These are phyloP conservation scores for Sussaba pulchella DNA, from an alignment of 2,888 invertebrate species.

Conservation along the genomic window DNA sequence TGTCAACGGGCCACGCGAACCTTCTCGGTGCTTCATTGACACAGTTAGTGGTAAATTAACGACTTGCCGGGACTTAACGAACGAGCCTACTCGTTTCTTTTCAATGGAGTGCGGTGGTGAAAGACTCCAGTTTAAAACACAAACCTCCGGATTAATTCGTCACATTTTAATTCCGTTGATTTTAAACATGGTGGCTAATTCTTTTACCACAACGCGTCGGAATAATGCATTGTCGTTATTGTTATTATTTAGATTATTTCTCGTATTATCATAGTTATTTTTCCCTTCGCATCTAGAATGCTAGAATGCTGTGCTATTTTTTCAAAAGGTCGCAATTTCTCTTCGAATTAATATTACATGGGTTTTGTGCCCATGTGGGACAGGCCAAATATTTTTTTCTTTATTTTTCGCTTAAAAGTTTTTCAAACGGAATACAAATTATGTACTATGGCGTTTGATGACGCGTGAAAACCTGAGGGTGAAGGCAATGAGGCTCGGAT, in stretches of 20 bases:
- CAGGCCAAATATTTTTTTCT: too few relatives aligned
- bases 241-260: neutral
- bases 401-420: neutral
- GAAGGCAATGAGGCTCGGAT: neutral
- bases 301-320: too few relatives aligned
- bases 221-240: slow-evolving; percentile 11
- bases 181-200: too few relatives aligned
- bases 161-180: neutral
- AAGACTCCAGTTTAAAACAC: neutral
- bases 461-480: slow-evolving; percentile 9
- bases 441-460: neutral
- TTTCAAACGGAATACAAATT: slow-evolving; percentile 13
- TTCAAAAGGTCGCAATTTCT: too few relatives aligned
- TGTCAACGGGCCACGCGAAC: slow-evolving; percentile 42
- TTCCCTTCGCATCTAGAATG: neutral
- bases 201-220: too few relatives aligned
- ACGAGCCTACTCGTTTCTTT: slow-evolving; percentile 13
- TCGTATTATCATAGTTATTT: slow-evolving; percentile 4
- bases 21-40: slow-evolving; percentile 58
- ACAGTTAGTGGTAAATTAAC: slow-evolving; percentile 61
- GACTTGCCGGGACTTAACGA: slow-evolving; percentile 42
- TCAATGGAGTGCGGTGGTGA: slow-evolving; percentile 1
- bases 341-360: too few relatives aligned
- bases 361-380: too few relatives aligned
- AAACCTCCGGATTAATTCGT: neutral